Base-by-base conservation (phyloP, 2,888 invertebrate genomes). In the Lepidocyrtoides sp. region DNA sequence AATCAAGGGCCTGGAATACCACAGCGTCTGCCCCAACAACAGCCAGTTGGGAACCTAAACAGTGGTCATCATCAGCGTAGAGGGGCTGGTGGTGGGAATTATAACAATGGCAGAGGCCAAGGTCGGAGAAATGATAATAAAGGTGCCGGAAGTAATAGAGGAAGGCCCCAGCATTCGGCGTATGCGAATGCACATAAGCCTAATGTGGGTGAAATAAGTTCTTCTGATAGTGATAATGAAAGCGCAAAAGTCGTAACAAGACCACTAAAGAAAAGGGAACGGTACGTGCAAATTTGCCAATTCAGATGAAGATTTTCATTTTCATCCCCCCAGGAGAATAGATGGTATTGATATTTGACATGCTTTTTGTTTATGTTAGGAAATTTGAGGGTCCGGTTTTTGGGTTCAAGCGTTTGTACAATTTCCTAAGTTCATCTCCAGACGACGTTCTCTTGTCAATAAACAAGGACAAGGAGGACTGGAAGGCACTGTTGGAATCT, bases 341-440 rank as follows among this genome's bases (percentile, higher is more conserved):
- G 17, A 2, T 72, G 20, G 23, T n/a, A 17, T 20, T 5, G 14
- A 29, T 14, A n/a, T 32, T 69, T 2, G 5, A 20, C 69, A n/a
- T 20, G 2, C 36, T 32, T 72, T 20, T 44, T 41, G 41, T n/a
- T 17, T 29, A 54, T 14, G 2, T 1, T 32, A 91, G 91, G 54
- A 88, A 91, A 48, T 81, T 72, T 82, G 82, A 85, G 12, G 91
- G 92, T 17, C 93, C 93, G 4, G 89, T 87, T 0, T 93, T 93
- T 90, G 93, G 93, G 20, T 93, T 92, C 57, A 91, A 87, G 29
- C 54, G 91, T 0, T 51, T 93, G 12, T 85, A 72, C 36, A 86
- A 86, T 4, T 92, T 91, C 51, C 20, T 93, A 44, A 81, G 23
- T 7, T n/a, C 29, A 5, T 12, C 60, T 8, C 54, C 91, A 0